Evolutionary conservation across 2,797 vertebrate species (phyloP), one percentile per base, ranked within the genome.

Genomic region (Oryzias dopingdopingensis): DNA sequence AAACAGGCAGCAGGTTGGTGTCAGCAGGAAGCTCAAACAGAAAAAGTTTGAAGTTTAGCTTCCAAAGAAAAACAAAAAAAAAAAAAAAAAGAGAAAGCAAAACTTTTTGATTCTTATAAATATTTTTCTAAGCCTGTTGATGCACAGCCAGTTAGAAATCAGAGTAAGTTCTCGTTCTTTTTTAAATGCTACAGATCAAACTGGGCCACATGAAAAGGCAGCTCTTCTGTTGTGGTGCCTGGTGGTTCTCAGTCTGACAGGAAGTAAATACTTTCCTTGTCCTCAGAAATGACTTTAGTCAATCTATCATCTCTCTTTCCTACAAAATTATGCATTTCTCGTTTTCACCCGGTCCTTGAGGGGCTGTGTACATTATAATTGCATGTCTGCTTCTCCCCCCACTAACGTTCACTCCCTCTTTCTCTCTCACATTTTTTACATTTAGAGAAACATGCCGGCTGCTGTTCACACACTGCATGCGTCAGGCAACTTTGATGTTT

Each of bases 231-330:
- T 7, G 23, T 17, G 63, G 66, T 6, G n/a, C 70, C 81, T 86
- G 85, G 55, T 75, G 47, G 26, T 64, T 75, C 63, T 89, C 77
- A 81, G 53, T 29, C 41, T 24, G 58, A 23, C 46, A 63, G 44
- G 42, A 77, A 67, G 61, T 75, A 65, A 29, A 10, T 18, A 52
- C 40, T 17, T 60, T 26, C 53, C 48, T 68, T 56, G 56, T 52
- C 41, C 67, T 69, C 46, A 51, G 44, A 74, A 52, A 42, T 54
- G 62, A 44, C 23, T 57, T 46, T 59, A 54, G 5, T 69, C 59
- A 47, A 26, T 64, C 54, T 75, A 67, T 67, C 58, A 44, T 43
- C 67, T 52, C 55, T 53, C 56, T 45, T 42, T 64, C 52, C 47
- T 64, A 44, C 53, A 61, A 14, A 37, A 37, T 37, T 13, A 37